Conservation (phyloP, 2,113 vertebrate genomes). For the Bettongia penicillata region DNA sequence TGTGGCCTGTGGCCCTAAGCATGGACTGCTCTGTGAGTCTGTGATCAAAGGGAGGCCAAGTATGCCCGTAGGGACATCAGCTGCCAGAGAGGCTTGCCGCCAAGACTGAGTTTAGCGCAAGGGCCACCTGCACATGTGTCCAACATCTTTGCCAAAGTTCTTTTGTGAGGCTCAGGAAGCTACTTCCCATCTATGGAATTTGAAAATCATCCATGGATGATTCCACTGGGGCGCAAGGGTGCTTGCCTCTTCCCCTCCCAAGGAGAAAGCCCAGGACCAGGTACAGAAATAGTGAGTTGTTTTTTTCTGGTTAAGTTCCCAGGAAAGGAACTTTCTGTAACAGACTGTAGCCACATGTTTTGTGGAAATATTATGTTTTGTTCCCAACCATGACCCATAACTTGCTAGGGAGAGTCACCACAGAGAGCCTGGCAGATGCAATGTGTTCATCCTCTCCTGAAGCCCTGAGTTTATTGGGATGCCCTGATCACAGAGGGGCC, state of each 20-base stretch:
- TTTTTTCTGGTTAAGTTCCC: conserved; percentile 15
- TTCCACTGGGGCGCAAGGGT: background rate
- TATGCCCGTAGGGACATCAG: background rate
- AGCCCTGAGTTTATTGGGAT: background rate
- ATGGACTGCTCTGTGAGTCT: background rate
- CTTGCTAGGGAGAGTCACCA: conserved; percentile 13
- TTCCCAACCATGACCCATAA: conserved; percentile 39
- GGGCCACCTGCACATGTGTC: conserved; percentile 47
- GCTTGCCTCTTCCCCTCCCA: background rate
- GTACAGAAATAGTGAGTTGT: background rate
- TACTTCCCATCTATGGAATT: background rate
- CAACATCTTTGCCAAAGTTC: background rate
- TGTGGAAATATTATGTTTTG: conserved; percentile 50
- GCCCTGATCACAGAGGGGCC: background rate
- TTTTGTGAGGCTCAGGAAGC: background rate
- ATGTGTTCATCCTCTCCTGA: background rate
- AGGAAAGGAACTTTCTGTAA: conserved; percentile 9
- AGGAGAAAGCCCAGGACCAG: background rate
- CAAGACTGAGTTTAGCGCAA: conserved; percentile 25
- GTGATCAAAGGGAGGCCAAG: background rate
- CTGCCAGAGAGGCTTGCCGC: conserved; percentile 49
- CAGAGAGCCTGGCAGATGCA: background rate
- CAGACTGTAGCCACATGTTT: conserved; percentile 26
- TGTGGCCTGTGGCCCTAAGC: background rate
- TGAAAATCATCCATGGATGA: background rate